Evolutionary conservation across 2,888 invertebrate species (phyloP).

Genomic region (Xanthia togata): DNA sequence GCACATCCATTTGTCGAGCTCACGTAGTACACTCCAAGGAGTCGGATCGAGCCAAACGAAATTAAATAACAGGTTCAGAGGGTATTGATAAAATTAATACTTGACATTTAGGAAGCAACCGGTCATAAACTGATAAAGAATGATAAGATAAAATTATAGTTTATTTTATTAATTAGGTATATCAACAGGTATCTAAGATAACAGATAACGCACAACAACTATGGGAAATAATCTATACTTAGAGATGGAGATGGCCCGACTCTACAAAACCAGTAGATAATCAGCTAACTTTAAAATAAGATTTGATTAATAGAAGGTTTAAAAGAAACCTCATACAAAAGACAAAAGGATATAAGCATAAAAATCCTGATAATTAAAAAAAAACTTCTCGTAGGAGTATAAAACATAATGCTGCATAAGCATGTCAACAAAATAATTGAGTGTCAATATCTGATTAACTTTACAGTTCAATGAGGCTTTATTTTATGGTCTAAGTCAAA

Average conservation of each 20-base stretch:
- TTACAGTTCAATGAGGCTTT: conserved; percentile 5
- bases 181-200: neutral
- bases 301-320: neutral
- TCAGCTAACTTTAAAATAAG: neutral
- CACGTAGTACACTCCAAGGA: too few relatives aligned
- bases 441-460: neutral
- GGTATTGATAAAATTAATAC: conserved; percentile 20
- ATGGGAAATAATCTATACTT: neutral
- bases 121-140: conserved; percentile 15
- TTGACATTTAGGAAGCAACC: neutral
- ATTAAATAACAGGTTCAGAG: conserved; percentile 47
- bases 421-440: neutral
- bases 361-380: neutral
- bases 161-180: neutral
- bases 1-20: too few relatives aligned
- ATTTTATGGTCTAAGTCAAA: conserved; percentile 3
- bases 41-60: conserved; percentile 12
- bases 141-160: neutral
- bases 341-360: neutral
- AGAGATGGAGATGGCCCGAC: neutral
- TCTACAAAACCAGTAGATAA: neutral
- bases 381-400: neutral
- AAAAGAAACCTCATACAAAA: neutral
- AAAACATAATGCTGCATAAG: neutral
- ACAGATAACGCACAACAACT: neutral